Percentiles rank a stretch among this genome's conserved stretches.
phyloP scores from a whole-genome alignment of 2,888 invertebrate genomes.

The Xestia rhomboidea region DNA sequence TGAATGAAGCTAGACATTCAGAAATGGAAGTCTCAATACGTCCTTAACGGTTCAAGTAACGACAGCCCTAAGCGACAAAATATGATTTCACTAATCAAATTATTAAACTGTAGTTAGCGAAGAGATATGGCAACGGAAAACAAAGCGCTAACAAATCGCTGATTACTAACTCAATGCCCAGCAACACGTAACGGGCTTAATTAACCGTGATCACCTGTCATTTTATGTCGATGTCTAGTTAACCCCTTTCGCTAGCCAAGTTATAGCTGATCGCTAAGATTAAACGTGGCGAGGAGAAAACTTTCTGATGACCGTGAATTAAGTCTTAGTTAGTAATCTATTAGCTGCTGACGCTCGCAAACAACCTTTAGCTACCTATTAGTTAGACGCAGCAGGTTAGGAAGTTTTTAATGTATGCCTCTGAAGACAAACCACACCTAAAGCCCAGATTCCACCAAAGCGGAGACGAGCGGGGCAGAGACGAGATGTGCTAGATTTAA shows the following conservation, averaged over 20 bases:
- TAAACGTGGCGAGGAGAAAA: constrained; percentile 2
- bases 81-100: constrained; percentile 40
- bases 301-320: constrained; percentile 19
- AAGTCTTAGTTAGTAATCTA: constrained; percentile 17
- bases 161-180: constrained; percentile 25
- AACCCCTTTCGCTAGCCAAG: constrained; percentile 12
- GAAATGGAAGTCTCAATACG: background rate
- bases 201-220: constrained; percentile 31
- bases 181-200: constrained; percentile 31
- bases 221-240: constrained; percentile 30
- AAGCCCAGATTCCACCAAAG: no score
- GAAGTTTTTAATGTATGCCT: background rate
- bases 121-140: constrained; percentile 44
- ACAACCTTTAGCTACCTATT: background rate
- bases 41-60: background rate
- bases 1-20: no score
- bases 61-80: background rate
- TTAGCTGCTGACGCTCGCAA: background rate
- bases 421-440: background rate
- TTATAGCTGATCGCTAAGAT: constrained; percentile 27
- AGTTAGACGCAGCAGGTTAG: background rate
- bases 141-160: constrained; percentile 41
- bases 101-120: constrained; percentile 21
- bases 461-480: no score
- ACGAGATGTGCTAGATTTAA: no score